Conservation (phyloP, 2,113 vertebrate species). For the Sebastes fasciatus region DNA sequence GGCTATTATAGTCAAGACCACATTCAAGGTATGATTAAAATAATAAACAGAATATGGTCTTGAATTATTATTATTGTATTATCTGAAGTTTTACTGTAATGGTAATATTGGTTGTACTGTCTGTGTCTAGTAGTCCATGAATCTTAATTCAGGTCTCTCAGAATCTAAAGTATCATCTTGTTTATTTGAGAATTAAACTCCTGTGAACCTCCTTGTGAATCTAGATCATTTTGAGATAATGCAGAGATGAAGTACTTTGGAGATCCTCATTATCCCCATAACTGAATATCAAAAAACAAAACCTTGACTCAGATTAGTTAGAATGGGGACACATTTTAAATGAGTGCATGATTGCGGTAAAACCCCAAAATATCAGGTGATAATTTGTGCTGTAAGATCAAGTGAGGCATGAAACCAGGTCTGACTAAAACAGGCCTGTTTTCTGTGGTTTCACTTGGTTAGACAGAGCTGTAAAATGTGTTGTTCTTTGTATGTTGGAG, state of each 20-base stretch:
- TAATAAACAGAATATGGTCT: not conserved
- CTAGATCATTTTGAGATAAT: not conserved
- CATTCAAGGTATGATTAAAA: not conserved
- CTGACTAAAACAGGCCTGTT: constrained; percentile 9
- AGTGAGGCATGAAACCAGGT: not conserved
- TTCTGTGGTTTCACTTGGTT: constrained; percentile 10
- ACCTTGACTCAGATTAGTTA: not conserved
- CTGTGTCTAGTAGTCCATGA: not conserved
- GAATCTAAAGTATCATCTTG: not conserved
- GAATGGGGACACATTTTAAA: not conserved
- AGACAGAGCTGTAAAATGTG: constrained; percentile 6
- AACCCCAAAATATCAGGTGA: constrained; percentile 15
- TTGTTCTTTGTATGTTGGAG: constrained; percentile 13
- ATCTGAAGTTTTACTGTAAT: not conserved
- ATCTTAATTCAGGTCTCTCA: not conserved
- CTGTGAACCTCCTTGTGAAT: not conserved
- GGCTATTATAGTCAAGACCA: not conserved
- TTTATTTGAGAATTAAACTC: constrained; percentile 2
- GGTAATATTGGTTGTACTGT: not conserved
- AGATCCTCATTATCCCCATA: not conserved
- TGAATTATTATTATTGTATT: constrained; percentile 13
- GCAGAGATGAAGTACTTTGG: not conserved
- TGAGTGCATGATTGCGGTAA: not conserved
- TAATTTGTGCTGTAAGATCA: constrained; percentile 22
- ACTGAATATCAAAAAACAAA: not conserved